Evolutionary conservation across 2,113 vertebrate species (phyloP), one percentile per base, ranked within the genome.

Genomic region (Rhinogobius similis): DNA sequence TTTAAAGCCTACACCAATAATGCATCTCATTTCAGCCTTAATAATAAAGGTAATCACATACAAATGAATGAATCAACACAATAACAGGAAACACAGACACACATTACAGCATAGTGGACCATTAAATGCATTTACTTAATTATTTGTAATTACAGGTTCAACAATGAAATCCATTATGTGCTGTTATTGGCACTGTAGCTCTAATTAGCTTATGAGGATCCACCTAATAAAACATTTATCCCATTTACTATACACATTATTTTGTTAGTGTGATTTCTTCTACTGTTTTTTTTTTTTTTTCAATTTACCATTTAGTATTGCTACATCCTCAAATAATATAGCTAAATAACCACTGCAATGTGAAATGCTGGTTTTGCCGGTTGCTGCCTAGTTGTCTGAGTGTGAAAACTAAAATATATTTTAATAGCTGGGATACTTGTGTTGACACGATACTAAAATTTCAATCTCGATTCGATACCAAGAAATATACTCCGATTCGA

Each of bases 1-100:
- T 23, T 65, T 26, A 26, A 72, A 72, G 71, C 63, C 67, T 46
- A 70, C 48, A 2, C 10, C 43, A 38, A 75, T 73, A 63, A n/a
- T n/a, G n/a, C n/a, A 44, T 68, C 14, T 58, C 7, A 18, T 58
- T 29, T 58, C 18, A 36, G 20, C 29, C n/a, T 8, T 36, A 61
- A 61, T 36, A 23, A 12, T 6, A 21, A 55, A 26, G 18, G 53
- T 23, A 56, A 26, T 56, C 23, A 27, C 13, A 58, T 12, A 18
- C 26, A 29, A 36, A 61, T 21, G 3, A n/a, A n/a, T 11, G 29
- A n/a, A 6, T 1, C 5, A 29, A 32, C 26, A 32, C 23, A 58
- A 26, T 6, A n/a, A n/a, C n/a, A n/a, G n/a, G n/a, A 29, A 29
- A 7, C 7, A 58, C 7, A 58, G 24, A 29, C 5, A 5, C 5